These are phyloP conservation scores for Prietella phreatophila DNA, from an alignment of 2,113 vertebrate species.

Conservation along the genomic window DNA sequence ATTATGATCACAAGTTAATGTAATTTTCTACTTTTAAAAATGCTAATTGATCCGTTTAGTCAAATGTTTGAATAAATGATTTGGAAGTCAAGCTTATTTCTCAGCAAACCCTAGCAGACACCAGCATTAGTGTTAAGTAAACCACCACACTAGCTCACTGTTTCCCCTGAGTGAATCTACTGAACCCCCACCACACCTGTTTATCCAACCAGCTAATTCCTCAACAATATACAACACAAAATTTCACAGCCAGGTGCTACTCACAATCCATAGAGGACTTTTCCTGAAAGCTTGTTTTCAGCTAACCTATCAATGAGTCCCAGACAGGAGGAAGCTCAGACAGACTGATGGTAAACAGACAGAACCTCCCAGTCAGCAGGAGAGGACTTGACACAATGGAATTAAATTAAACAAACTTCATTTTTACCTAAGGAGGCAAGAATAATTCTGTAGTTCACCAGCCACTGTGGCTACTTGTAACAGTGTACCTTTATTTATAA, in stretches of 20 bases:
- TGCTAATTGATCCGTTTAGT: background rate
- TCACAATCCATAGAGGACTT: slow-evolving; percentile 29
- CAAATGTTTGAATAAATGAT: background rate
- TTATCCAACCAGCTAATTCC: slow-evolving; percentile 32
- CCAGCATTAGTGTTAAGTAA: slow-evolving; percentile 35
- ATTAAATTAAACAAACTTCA: background rate
- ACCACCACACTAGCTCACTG: background rate
- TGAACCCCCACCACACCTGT: slow-evolving; percentile 22
- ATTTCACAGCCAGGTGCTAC: slow-evolving; percentile 13
- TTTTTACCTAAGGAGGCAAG: background rate
- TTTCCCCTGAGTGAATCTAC: slow-evolving; percentile 9
- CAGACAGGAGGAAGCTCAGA: slow-evolving; percentile 21
- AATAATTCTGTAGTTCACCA: background rate
- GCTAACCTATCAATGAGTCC: slow-evolving; percentile 34
- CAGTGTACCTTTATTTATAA: background rate
- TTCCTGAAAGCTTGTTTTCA: slow-evolving; percentile 19
- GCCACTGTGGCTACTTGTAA: background rate
- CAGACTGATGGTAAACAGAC: slow-evolving; percentile 6
- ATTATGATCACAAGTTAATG: background rate
- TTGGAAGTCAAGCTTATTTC: background rate
- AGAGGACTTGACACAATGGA: slow-evolving; percentile 9
- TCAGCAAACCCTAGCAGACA: slow-evolving; percentile 25
- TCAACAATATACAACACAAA: slow-evolving; percentile 14
- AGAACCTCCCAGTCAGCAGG: background rate
- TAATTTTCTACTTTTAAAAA: background rate